phyloP scores from a whole-genome alignment of 2,888 invertebrate genomes.

The Suillia variegata region DNA sequence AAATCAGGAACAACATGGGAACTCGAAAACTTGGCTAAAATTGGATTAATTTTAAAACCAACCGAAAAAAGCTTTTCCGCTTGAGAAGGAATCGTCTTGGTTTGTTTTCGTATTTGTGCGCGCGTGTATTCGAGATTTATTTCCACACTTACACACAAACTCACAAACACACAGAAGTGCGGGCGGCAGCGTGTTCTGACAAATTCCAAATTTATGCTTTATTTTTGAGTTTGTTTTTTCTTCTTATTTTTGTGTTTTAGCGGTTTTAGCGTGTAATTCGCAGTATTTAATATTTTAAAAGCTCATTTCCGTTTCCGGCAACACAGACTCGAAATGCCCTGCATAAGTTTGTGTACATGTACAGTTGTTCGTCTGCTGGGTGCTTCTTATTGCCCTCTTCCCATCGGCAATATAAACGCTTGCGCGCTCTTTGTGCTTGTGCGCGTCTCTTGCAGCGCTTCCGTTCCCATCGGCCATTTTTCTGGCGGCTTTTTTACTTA shows the following conservation, averaged over 20 bases:
- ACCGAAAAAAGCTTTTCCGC: not conserved
- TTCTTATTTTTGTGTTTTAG: not conserved
- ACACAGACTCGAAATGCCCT: too few relatives aligned
- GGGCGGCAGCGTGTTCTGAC: not conserved
- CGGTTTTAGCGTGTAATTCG: not conserved
- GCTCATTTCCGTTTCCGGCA: not conserved
- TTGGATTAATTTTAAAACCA: not conserved
- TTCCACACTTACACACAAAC: not conserved
- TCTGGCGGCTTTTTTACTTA: not conserved
- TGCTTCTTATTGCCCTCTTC: too few relatives aligned
- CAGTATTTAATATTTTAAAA: slow-evolving; percentile 1
- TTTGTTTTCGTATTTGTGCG: not conserved
- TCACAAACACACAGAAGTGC: too few relatives aligned
- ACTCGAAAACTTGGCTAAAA: not conserved
- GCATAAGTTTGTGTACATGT: not conserved
- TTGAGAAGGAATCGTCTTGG: not conserved
- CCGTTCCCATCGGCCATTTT: not conserved
- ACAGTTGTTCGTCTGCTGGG: not conserved
- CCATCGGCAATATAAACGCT: too few relatives aligned
- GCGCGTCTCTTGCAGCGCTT: not conserved
- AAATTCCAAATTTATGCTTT: not conserved
- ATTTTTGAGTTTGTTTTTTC: too few relatives aligned
- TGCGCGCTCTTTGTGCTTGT: not conserved
- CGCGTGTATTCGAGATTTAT: not conserved
- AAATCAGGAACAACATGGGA: not conserved